Percentiles rank a stretch among this genome's conserved stretches.
Conservation (phyloP, 1,140 invertebrate species). For the Dreissena rostriformis region DNA sequence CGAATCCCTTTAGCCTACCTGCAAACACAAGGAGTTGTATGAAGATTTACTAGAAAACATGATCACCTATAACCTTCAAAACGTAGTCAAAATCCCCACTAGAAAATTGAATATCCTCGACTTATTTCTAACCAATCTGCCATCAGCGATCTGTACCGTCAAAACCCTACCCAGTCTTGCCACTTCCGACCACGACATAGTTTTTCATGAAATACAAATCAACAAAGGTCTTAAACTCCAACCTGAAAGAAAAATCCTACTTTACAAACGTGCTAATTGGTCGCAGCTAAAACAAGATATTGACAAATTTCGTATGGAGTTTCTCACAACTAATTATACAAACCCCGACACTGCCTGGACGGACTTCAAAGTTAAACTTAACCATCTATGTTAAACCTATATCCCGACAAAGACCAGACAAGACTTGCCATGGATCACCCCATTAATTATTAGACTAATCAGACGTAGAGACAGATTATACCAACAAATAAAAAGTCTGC, state of each 20-base stretch:
- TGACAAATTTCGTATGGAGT: neutral
- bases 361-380: no score
- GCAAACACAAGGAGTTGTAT: conserved; percentile 16
- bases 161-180: conserved; percentile 30
- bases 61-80: conserved; percentile 21
- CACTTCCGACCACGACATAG: conserved; percentile 47
- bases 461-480: neutral
- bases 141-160: conserved; percentile 5
- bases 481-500: no score
- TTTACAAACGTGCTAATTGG: conserved; percentile 27
- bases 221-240: conserved; percentile 9
- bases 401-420: conserved; percentile 82
- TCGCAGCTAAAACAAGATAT: neutral
- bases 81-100: conserved; percentile 44
- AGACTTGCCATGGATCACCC: conserved; percentile 3
- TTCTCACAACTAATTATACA: neutral
- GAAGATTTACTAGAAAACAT: conserved; percentile 3
- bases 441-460: no score
- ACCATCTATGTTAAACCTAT: no score
- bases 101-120: conserved; percentile 22
- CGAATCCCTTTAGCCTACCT: neutral
- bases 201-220: conserved; percentile 37
- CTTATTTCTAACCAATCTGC: conserved; percentile 25
- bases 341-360: no score
- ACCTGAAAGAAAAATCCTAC: conserved; percentile 5